A percentile compares a stretch with the other conserved stretches of the same genome.
Evolutionary conservation across 2,888 invertebrate species (phyloP).

Genomic region (Lepas anatifera): DNA sequence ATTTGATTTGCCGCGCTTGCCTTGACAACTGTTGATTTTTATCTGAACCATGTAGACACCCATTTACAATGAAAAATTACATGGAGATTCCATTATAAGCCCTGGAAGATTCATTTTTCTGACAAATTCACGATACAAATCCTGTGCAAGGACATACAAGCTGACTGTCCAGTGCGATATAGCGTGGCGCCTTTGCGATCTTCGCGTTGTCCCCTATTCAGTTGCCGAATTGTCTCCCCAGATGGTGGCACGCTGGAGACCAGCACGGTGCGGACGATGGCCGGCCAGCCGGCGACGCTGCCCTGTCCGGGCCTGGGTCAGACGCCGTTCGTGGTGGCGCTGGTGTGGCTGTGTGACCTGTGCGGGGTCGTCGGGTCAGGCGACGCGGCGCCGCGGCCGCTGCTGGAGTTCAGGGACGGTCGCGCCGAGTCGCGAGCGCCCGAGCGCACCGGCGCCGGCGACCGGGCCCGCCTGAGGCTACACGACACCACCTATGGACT

Average conservation of each 20-base stretch:
- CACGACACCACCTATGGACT: slow-evolving; percentile 28
- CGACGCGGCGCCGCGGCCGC: slow-evolving; percentile 30
- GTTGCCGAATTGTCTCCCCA: too few species aligned
- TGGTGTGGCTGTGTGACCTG: slow-evolving; percentile 44
- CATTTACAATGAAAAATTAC: too few species aligned
- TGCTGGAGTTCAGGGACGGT: slow-evolving; percentile 42
- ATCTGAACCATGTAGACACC: too few species aligned
- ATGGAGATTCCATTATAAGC: too few species aligned
- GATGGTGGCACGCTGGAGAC: slow-evolving; percentile 28
- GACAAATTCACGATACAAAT: too few species aligned
- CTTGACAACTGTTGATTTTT: too few species aligned
- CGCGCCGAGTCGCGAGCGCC: slow-evolving; percentile 40
- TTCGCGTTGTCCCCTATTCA: too few species aligned
- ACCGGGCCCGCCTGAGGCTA: slow-evolving; percentile 46
- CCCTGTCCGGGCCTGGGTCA: slow-evolving; percentile 55
- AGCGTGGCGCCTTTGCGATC: too few species aligned
- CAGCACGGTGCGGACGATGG: slow-evolving; percentile 47
- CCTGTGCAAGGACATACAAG: too few species aligned
- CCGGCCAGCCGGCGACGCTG: slow-evolving; percentile 51
- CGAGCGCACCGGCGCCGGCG: slow-evolving; percentile 32
- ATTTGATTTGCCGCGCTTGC: too few species aligned
- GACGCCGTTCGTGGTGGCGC: slow-evolving; percentile 48
- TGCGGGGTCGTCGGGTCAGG: slow-evolving; percentile 4
- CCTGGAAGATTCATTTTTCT: too few species aligned
- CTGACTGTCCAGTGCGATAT: too few species aligned